phyloP scores from a whole-genome alignment of 2,888 invertebrate species.

The Apoda limacodes region DNA sequence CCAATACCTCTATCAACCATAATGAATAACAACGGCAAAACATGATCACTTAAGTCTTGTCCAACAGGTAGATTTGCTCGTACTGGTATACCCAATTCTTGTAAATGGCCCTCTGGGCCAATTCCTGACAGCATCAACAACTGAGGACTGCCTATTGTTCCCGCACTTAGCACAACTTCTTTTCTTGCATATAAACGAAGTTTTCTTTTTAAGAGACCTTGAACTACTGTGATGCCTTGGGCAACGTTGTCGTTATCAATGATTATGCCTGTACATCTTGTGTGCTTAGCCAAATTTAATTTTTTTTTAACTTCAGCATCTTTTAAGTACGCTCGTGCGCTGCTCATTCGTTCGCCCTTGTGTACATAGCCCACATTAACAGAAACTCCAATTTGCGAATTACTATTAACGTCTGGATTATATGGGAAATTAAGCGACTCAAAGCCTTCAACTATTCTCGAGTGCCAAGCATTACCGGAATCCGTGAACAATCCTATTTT shows the following conservation, averaged over 20 bases:
- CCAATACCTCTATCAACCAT: no score
- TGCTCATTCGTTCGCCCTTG: no score
- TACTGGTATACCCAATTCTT: no score
- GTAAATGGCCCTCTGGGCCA: no score
- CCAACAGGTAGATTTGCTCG: no score
- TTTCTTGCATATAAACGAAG: slow-evolving; percentile 27
- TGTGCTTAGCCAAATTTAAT: slow-evolving; percentile 30
- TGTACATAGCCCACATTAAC: slow-evolving; percentile 28
- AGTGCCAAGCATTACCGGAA: slow-evolving; percentile 35
- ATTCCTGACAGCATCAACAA: no score
- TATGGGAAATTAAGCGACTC: slow-evolving; percentile 27
- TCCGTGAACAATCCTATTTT: slow-evolving; percentile 31
- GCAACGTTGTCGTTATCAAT: slow-evolving; percentile 29
- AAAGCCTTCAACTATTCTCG: slow-evolving; percentile 27
- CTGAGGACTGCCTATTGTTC: slow-evolving; percentile 34
- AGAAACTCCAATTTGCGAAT: slow-evolving; percentile 38
- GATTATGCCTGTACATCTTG: slow-evolving; percentile 34
- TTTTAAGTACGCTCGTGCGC: slow-evolving; percentile 35
- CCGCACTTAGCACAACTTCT: slow-evolving; percentile 44
- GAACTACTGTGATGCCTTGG: slow-evolving; percentile 29
- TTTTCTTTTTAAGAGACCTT: slow-evolving; percentile 8
- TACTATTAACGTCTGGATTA: slow-evolving; percentile 38
- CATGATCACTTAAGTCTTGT: slow-evolving; percentile 36
- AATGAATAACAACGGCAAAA: slow-evolving; percentile 27
- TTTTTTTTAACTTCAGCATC: slow-evolving; percentile 24